Percentiles rank a stretch among this genome's conserved stretches.
Evolutionary conservation across 2,113 vertebrate species (phyloP).

Genomic region (Hoplias malabaricus): DNA sequence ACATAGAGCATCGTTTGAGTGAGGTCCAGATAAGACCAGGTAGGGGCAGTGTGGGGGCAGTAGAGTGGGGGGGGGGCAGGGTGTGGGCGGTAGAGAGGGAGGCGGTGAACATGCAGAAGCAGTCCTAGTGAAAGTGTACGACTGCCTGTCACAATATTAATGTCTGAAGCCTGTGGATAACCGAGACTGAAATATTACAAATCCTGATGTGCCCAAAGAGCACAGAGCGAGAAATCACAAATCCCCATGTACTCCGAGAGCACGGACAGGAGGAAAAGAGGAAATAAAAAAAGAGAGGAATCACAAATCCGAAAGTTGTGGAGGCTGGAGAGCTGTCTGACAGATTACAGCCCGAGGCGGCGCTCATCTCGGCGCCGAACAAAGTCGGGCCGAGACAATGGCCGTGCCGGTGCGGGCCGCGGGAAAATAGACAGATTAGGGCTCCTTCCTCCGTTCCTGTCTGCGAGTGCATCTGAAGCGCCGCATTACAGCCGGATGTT

Average conservation of each 20-base stretch:
- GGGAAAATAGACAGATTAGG: slow-evolving; percentile 46
- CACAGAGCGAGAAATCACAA: slow-evolving; percentile 42
- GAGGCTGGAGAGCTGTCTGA: slow-evolving; percentile 38
- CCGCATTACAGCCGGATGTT: slow-evolving; percentile 39
- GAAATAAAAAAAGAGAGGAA: no score
- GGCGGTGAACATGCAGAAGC: no score
- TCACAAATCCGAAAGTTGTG: slow-evolving; percentile 34
- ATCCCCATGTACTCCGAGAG: slow-evolving; percentile 33
- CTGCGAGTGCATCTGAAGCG: slow-evolving; percentile 28
- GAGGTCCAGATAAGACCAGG: background rate
- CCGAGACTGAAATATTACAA: slow-evolving; percentile 42
- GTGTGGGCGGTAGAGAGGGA: no score
- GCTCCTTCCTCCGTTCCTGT: slow-evolving; percentile 32
- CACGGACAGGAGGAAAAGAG: background rate
- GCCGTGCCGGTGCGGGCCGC: background rate
- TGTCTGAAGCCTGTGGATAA: slow-evolving; percentile 27
- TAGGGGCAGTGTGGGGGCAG: no score
- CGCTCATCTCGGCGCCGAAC: slow-evolving; percentile 45
- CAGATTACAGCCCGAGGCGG: slow-evolving; percentile 51
- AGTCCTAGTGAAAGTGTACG: background rate
- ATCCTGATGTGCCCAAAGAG: slow-evolving; percentile 40
- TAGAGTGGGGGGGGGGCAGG: background rate
- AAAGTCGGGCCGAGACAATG: slow-evolving; percentile 42
- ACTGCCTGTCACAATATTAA: slow-evolving; percentile 37
- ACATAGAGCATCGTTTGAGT: background rate